Percentiles rank a stretch among this genome's conserved stretches.
Conservation (phyloP, 2,113 vertebrate species). For the Cephalopterus ornatus region DNA sequence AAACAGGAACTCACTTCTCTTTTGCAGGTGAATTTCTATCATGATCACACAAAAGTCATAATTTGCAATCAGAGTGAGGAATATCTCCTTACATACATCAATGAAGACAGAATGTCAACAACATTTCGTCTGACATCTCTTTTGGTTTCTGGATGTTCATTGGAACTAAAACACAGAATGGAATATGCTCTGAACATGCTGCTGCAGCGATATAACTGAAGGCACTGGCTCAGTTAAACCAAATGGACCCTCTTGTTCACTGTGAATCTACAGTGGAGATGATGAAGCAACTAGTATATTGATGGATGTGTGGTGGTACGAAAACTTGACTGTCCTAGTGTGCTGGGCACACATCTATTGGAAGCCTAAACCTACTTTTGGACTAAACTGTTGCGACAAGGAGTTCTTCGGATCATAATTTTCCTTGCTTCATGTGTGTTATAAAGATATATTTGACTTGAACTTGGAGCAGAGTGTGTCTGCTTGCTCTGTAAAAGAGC, state of each 20-base stretch:
- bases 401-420: constrained; percentile 51
- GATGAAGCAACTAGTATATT: constrained; percentile 61
- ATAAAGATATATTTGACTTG: constrained; percentile 47
- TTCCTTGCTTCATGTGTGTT: constrained; percentile 40
- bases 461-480: constrained; percentile 52
- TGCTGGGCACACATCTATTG: constrained; percentile 82
- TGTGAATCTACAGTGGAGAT: constrained; percentile 72
- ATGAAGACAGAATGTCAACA: constrained; percentile 91
- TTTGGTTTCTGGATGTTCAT: constrained; percentile 85
- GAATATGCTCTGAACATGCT: constrained; percentile 97
- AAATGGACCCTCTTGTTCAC: constrained; percentile 57
- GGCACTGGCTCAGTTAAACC: constrained; percentile 10
- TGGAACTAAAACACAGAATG: constrained; percentile 89
- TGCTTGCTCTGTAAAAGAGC: constrained; percentile 71
- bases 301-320: constrained; percentile 82
- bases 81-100: constrained; percentile 95
- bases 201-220: constrained; percentile 89
- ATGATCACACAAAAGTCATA: constrained; percentile 97
- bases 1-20: neutral
- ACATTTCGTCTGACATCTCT: constrained; percentile 87
- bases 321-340: constrained; percentile 70
- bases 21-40: constrained; percentile 94
- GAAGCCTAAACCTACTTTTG: constrained; percentile 59
- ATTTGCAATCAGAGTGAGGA: constrained; percentile 91
- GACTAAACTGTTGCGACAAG: constrained; percentile 45